A percentile compares a stretch with the other conserved stretches of the same genome.
Conservation (phyloP, 1,140 invertebrate genomes). For the Probaryconus sp. region DNA sequence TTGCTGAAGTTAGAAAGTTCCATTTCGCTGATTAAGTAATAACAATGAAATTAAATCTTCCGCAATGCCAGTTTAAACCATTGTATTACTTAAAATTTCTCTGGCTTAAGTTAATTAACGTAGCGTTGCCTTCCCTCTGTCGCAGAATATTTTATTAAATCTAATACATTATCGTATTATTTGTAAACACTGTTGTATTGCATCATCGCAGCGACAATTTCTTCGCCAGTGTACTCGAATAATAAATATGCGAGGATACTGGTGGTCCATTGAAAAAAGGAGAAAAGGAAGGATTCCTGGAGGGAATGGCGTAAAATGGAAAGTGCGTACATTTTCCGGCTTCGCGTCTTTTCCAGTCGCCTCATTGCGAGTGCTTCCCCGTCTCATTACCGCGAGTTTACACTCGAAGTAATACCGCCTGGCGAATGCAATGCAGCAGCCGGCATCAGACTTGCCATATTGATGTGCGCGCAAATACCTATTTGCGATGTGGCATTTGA, state of each 20-base stretch:
- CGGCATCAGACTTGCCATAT: slow-evolving; percentile 1
- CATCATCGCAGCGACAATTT: slow-evolving; percentile 35
- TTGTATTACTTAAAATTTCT: too few species aligned
- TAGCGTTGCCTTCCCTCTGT: neutral
- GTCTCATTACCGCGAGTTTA: slow-evolving; percentile 63
- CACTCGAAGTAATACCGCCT: slow-evolving; percentile 56
- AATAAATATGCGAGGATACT: slow-evolving; percentile 35
- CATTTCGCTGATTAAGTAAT: too few species aligned
- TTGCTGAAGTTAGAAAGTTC: too few species aligned
- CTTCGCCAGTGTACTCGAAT: slow-evolving; percentile 36
- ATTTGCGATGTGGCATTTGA: neutral
- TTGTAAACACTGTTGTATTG: slow-evolving; percentile 30
- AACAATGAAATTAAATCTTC: too few species aligned
- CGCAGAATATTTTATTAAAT: slow-evolving; percentile 10
- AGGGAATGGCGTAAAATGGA: slow-evolving; percentile 63
- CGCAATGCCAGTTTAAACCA: too few species aligned
- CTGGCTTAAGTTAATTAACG: too few species aligned
- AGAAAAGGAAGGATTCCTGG: slow-evolving; percentile 62
- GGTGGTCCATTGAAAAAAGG: slow-evolving; percentile 60
- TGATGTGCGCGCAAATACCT: neutral
- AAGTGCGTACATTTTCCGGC: slow-evolving; percentile 41
- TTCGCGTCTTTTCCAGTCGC: slow-evolving; percentile 57
- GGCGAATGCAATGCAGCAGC: slow-evolving; percentile 11
- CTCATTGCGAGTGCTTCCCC: slow-evolving; percentile 66
- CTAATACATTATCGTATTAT: slow-evolving; percentile 4